Conservation (phyloP, 2,113 vertebrate species). For the Eidolon helvum region DNA sequence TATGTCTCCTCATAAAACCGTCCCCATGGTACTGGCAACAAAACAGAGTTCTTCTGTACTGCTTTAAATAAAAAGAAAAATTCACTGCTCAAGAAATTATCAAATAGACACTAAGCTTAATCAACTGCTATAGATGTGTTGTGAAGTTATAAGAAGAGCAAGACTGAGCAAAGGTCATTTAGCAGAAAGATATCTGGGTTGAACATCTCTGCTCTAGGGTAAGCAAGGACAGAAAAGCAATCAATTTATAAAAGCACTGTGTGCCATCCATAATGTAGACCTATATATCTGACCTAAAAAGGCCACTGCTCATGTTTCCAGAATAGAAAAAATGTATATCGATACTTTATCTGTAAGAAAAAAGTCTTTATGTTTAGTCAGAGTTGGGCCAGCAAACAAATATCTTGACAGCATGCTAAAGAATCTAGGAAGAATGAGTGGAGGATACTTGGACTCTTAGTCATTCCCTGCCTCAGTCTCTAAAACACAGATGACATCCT, state of each 20-base stretch:
- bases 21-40: neutral
- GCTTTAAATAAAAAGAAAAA: slow-evolving; percentile 23
- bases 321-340: slow-evolving; percentile 59
- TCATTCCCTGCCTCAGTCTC: neutral
- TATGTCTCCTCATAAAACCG: slow-evolving; percentile 49
- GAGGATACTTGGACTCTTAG: neutral
- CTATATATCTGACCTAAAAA: slow-evolving; percentile 56
- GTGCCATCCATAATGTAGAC: slow-evolving; percentile 33
- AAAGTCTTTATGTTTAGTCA: slow-evolving; percentile 20
- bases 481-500: neutral
- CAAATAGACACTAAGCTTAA: neutral
- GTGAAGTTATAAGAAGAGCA: neutral
- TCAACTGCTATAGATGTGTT: neutral
- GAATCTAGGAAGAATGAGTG: neutral
- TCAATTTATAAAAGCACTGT: slow-evolving; percentile 18
- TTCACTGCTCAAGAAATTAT: slow-evolving; percentile 6
- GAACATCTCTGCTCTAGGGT: slow-evolving; percentile 5
- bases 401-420: slow-evolving; percentile 52
- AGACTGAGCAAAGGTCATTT: neutral
- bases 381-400: slow-evolving; percentile 51
- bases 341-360: slow-evolving; percentile 45
- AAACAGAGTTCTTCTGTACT: slow-evolving; percentile 16
- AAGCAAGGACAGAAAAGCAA: slow-evolving; percentile 27
- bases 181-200: neutral
- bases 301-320: slow-evolving; percentile 4